A percentile compares a stretch with the other conserved stretches of the same genome.
phyloP scores from a whole-genome alignment of 2,797 vertebrate genomes.

The Darevskia mixta region DNA sequence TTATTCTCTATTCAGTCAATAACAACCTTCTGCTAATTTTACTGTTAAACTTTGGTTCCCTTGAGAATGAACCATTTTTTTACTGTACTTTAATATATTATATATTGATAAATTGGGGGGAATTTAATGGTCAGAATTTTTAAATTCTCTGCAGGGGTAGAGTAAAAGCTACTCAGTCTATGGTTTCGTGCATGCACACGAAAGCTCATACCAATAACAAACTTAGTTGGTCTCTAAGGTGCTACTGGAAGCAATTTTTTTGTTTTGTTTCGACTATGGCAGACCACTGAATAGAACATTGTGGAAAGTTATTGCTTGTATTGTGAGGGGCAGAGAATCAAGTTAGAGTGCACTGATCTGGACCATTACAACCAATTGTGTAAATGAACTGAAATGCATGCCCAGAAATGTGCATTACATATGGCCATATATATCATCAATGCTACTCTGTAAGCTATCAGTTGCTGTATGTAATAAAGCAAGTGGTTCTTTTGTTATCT shows the following conservation, averaged over 20 bases:
- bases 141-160: neutral
- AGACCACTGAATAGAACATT: neutral
- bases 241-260: no score
- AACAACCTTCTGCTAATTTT: neutral
- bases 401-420: conserved; percentile 10
- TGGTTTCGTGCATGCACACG: no score
- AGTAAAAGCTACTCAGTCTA: no score
- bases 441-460: conserved; percentile 20
- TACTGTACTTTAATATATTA: neutral
- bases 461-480: conserved; percentile 31
- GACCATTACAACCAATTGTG: neutral
- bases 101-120: neutral
- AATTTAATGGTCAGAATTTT: conserved; percentile 17
- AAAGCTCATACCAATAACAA: no score
- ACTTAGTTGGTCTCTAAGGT: no score
- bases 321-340: neutral
- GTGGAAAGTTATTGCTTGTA: neutral
- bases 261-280: no score
- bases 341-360: neutral
- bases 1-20: neutral
- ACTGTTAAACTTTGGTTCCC: neutral
- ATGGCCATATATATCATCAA: neutral
- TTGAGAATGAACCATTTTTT: neutral
- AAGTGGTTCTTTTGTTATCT: conserved; percentile 43
- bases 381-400: conserved; percentile 41